A percentile compares a stretch with the other conserved stretches of the same genome.
These are phyloP conservation scores for Pediacus dermestoides DNA, from an alignment of 2,888 invertebrate species.

Conservation along the genomic window DNA sequence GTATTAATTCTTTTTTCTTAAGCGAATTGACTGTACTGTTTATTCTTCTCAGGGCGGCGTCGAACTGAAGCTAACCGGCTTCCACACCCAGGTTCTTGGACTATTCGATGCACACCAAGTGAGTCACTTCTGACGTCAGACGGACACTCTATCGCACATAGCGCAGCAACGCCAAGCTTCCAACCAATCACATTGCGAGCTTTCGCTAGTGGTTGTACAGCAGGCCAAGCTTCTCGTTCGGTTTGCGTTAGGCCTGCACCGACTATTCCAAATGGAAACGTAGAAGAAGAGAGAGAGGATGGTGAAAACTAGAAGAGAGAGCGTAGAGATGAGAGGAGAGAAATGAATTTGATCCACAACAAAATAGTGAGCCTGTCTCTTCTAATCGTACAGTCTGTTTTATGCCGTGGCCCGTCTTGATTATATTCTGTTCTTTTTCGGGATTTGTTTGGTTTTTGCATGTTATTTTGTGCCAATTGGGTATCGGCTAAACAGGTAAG, in stretches of 20 bases:
- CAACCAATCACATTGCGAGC: conserved; percentile 39
- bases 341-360: conserved; percentile 54
- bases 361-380: conserved; percentile 53
- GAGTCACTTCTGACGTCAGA: conserved; percentile 37
- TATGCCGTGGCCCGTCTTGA: conserved; percentile 48
- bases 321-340: conserved; percentile 51
- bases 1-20: conserved; percentile 40
- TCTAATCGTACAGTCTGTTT: conserved; percentile 51
- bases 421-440: conserved; percentile 42
- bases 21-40: conserved; percentile 44
- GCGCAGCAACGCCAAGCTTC: conserved; percentile 30
- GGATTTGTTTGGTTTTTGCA: conserved; percentile 42
- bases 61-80: conserved; percentile 46
- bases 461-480: conserved; percentile 44
- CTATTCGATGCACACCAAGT: conserved; percentile 26
- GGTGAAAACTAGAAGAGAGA: conserved; percentile 52
- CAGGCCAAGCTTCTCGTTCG: conserved; percentile 41
- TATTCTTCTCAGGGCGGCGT: conserved; percentile 43
- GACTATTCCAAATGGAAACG: conserved; percentile 37
- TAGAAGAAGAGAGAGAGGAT: conserved; percentile 51
- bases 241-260: conserved; percentile 38
- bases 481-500: conserved; percentile 35
- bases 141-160: conserved; percentile 32
- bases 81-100: conserved; percentile 25
- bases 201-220: conserved; percentile 38